Base-by-base conservation (phyloP, 2,797 vertebrate genomes). In the Aulostomus chinensis region DNA sequence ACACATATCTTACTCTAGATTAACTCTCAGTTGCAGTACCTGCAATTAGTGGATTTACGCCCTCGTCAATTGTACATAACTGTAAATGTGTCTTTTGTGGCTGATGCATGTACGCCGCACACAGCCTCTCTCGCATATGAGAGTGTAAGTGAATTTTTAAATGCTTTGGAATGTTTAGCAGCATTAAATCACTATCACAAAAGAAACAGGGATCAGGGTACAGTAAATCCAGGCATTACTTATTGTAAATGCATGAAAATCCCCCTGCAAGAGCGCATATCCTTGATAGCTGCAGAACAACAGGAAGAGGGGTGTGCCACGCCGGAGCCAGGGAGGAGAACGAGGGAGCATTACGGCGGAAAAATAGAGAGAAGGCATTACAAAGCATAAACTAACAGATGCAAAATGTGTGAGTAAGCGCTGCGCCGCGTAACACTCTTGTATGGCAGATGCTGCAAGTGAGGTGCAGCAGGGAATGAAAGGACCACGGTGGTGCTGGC, bases 181-280 rank as follows among this genome's bases (percentile, higher is more conserved):
- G 73, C 69, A 66, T 87, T 83, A 84, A 87, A 88, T 88, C 87
- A 86, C 87, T 87, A 88, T 77, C 58, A 69, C 71, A 85, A 79
- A 80, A 71, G 83, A 49, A 1, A 58, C 25, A 62, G 57, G 76
- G 83, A 88, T 89, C 69, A 80, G 55, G 60, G 51, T 61, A 61
- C 65, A 59, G 67, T 81, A 81, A 87, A 88, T 87, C 73, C 76
- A 64, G 76, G 81, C 85, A 86, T 89, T 85, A 86, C 86, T 87
- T 85, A 84, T 81, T 78, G 74, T 78, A 84, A 86, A 84, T 85
- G 73, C 78, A 78, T 79, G 71, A 81, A 88, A 91, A 88, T 87
- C 81, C 78, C n/a, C 51, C 58, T 48, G 43, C 59, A 68, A 63
- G 48, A 62, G 66, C 25, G 35, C 76, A 76, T 88, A 86, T 85